Evolutionary conservation across 2,888 invertebrate genomes (phyloP), one percentile per base, ranked within the genome.

Genomic region (Acrobasis consociella): DNA sequence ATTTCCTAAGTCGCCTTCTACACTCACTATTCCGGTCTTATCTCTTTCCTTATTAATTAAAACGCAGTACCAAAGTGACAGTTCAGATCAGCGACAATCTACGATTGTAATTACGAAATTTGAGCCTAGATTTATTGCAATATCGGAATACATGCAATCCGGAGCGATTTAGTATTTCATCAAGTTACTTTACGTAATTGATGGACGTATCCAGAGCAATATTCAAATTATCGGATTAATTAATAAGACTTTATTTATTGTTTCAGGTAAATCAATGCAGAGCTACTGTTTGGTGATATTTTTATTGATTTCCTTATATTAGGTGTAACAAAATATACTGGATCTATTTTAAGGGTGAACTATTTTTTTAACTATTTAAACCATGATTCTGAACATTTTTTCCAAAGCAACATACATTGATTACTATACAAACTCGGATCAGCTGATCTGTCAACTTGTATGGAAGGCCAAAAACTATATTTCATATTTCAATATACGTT

Each of bases 71-170:
- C 8, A n/a, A n/a, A 56, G 56, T 42, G 56, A 56, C 56, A 56
- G 56, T 56, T 56, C 42, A 11, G 10, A 39, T 56, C 56, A 42
- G 13, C 42, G 42, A 56, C 42, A 42, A 56, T 56, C 56, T 56
- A 46, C 17, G 42, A 56, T 9, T 46, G 17, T 56, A 46, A 56
- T 56, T 56, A 46, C 56, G 56, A 42, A 56, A 56, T 42, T 56
- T 56, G 46, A 56, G 42, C 56, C 56, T 42, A 8, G n/a, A 56
- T 56, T 56, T 56, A 56, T 56, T 56, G 56, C 56, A 56, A 56
- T 56, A 56, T 56, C 42, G 38, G 56, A 56, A 56, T 56, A 56
- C 22, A 56, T 42, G 56, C 56, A 56, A 56, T 42, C 16, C 46
- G 13, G 56, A 56, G 42, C 13, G 56, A 56, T 56, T 56, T 46